Evolutionary conservation across 2,888 invertebrate species (phyloP).

Genomic region (Epinotia bilunana): DNA sequence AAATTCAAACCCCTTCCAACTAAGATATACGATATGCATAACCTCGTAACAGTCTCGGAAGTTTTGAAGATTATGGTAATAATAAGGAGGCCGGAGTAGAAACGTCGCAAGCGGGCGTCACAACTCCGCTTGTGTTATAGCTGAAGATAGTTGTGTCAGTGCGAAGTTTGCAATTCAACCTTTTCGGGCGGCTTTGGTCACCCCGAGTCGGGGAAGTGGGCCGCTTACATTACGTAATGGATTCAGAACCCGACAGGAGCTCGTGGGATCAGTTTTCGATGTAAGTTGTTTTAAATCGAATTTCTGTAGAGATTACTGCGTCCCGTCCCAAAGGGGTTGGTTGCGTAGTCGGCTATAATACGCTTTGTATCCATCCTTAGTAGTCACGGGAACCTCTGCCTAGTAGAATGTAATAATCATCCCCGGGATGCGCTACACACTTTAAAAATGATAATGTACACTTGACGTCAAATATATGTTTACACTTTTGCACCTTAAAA

Average conservation of each 20-base stretch:
- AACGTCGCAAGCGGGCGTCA: slow-evolving; percentile 27
- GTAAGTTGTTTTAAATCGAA: slow-evolving; percentile 45
- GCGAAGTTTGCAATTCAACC: slow-evolving; percentile 62
- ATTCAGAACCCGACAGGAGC: slow-evolving; percentile 55
- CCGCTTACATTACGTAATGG: slow-evolving; percentile 68
- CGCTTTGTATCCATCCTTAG: slow-evolving; percentile 20
- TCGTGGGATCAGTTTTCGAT: slow-evolving; percentile 47
- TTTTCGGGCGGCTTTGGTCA: slow-evolving; percentile 59
- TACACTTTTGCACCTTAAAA: too few species aligned
- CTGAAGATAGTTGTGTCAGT: slow-evolving; percentile 53
- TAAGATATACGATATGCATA: slow-evolving; percentile 34
- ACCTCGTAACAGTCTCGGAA: slow-evolving; percentile 39
- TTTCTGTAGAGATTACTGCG: slow-evolving; percentile 35
- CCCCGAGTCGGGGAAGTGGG: slow-evolving; percentile 58
- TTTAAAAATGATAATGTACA: background rate
- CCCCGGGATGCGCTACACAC: background rate
- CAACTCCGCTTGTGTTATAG: slow-evolving; percentile 46
- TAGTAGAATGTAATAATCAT: too few species aligned
- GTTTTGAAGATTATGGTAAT: slow-evolving; percentile 44
- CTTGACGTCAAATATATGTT: too few species aligned
- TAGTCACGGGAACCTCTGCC: background rate
- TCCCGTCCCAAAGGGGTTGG: slow-evolving; percentile 18
- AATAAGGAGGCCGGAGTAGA: slow-evolving; percentile 33
- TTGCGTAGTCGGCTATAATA: slow-evolving; percentile 1
- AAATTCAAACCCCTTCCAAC: slow-evolving; percentile 35